Base-by-base conservation (phyloP, 1,140 invertebrate genomes). In the Drosophila setifemur region DNA sequence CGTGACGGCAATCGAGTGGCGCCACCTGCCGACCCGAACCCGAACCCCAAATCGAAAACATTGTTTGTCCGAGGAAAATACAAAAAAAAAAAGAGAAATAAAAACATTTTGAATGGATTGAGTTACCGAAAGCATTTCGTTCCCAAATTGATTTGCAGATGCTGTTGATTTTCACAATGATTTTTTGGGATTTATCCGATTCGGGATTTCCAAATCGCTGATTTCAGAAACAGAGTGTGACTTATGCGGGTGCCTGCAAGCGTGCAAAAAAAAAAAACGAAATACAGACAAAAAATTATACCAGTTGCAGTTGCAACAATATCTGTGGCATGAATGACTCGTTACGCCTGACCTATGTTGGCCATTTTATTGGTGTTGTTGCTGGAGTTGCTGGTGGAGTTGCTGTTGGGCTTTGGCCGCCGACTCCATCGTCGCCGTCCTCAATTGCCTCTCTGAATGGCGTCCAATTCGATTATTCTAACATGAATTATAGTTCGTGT, bases 401-500 rank as follows among this genome's bases (percentile, higher is more conserved):
- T 67, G 54, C 21, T 57, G 64, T 57, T 81, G 75, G 77, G 77
- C 73, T 58, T 70, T 61, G 78, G 63, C 44, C 63, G 63, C 53
- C 73, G 64, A 57, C 66, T 58, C 73, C 71, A 70, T 33, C 28
- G 31, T 39, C 67, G 63, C 78, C 78, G 78, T 83, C 78, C 78
- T 85, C 78, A 83, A 83, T 83, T 83, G 78, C 50, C 52, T 58
- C 67, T 70, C 79, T 83, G 79, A 83, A 83, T 83, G 79, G 79
- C 79, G 79, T 83, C 79, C 79, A 74, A 83, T 83, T 83, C 79
- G 81, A 83, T 83, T 83, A 85, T 86, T 85, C 79, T 85, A 83
- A 83, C 79, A 83, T 86, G 79, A 83, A 83, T 86, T 83, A 83
- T 83, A 85, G 81, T 83, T 83, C 79, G 74, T 83, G 79, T 83